Evolutionary conservation across 2,113 vertebrate genomes (phyloP).

Genomic region (Saccopteryx bilineata): DNA sequence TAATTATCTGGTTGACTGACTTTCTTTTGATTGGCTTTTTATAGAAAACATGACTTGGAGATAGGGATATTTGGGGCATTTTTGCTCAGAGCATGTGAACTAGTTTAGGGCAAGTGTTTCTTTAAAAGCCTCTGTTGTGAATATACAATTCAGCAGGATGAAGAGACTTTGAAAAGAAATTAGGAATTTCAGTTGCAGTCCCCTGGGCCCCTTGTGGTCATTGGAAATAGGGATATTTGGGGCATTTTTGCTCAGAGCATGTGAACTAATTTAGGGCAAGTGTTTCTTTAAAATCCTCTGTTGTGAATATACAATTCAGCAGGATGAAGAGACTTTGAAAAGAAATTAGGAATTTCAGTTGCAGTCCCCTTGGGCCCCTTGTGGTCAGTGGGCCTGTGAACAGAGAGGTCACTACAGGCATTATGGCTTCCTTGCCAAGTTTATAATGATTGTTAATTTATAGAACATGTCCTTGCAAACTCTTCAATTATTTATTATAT

Average conservation of each 20-base stretch:
- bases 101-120: background rate
- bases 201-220: background rate
- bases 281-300: background rate
- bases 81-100: conserved; percentile 40
- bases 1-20: conserved; percentile 17
- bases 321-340: conserved; percentile 43
- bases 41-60: background rate
- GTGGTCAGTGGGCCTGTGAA: background rate
- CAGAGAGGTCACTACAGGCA: background rate
- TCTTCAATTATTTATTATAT: background rate
- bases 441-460: conserved; percentile 45
- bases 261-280: conserved; percentile 8
- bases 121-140: background rate
- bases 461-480: background rate
- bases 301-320: conserved; percentile 1
- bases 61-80: background rate
- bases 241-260: conserved; percentile 11
- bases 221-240: background rate
- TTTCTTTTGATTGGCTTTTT: conserved; percentile 36
- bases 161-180: conserved; percentile 23
- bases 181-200: conserved; percentile 46
- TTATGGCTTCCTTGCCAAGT: background rate
- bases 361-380: background rate
- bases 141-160: conserved; percentile 21
- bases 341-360: conserved; percentile 44